phyloP scores from a whole-genome alignment of 1,140 invertebrate species.

The Chrysoperla carnea region DNA sequence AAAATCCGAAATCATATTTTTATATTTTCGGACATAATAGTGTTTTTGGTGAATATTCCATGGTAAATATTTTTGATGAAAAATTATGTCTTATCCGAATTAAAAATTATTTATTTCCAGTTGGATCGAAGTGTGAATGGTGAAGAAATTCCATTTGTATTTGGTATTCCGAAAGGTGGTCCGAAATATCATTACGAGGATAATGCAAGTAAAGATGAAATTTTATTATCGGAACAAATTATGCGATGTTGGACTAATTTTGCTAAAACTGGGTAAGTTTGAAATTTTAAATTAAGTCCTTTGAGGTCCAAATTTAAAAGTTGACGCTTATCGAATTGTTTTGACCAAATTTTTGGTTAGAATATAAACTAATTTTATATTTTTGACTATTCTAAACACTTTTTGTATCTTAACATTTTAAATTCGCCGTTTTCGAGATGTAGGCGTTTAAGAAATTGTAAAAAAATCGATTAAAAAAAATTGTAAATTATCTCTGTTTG shows the following conservation, averaged over 20 bases:
- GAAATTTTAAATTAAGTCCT: neutral
- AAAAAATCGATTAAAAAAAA: no score
- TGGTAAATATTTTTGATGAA: conserved; percentile 28
- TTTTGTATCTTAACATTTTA: no score
- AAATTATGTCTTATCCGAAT: neutral
- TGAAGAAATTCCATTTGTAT: conserved; percentile 80
- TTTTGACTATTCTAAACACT: no score
- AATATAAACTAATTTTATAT: no score
- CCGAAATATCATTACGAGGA: conserved; percentile 52
- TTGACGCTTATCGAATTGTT: neutral
- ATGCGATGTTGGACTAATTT: conserved; percentile 84
- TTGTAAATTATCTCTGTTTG: neutral
- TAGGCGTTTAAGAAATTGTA: no score
- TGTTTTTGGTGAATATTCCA: conserved; percentile 46
- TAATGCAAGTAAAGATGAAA: conserved; percentile 56
- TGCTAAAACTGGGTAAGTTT: conserved; percentile 60
- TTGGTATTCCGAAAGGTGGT: conserved; percentile 71
- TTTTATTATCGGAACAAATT: conserved; percentile 58
- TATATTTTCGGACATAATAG: conserved; percentile 78
- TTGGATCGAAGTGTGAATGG: conserved; percentile 52
- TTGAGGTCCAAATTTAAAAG: neutral
- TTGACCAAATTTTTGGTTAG: neutral
- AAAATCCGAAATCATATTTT: conserved; percentile 66
- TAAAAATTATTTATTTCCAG: conserved; percentile 18
- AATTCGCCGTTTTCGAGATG: no score